These are phyloP conservation scores for Smutsia temminckii DNA, from an alignment of 2,797 vertebrate genomes.

Conservation along the genomic window DNA sequence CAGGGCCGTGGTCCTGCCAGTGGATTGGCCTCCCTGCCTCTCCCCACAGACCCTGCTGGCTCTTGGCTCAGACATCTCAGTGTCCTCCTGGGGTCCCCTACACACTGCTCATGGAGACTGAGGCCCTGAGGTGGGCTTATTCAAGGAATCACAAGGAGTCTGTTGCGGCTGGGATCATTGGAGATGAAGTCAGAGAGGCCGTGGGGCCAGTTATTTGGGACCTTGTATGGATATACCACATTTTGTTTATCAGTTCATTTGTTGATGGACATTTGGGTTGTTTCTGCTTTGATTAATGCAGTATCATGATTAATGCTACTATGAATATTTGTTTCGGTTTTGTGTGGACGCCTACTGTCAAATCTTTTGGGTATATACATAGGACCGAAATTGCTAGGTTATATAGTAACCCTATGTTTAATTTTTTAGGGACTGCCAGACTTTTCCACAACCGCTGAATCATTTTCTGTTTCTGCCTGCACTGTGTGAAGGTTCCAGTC, in stretches of 20 bases:
- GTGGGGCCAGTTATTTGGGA: too few relatives aligned
- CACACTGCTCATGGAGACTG: not conserved
- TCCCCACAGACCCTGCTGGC: not conserved
- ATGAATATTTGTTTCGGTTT: not conserved
- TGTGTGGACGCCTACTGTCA: not conserved
- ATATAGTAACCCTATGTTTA: not conserved
- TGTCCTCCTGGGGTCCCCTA: not conserved
- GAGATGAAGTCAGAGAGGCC: not conserved
- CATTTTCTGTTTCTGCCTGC: not conserved
- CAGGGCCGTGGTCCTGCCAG: not conserved
- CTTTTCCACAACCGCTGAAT: not conserved
- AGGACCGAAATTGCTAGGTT: not conserved
- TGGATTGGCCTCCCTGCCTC: too few relatives aligned
- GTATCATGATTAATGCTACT: not conserved
- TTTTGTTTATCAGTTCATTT: not conserved
- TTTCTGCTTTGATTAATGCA: not conserved
- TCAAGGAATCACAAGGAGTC: not conserved
- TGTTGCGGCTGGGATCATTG: not conserved
- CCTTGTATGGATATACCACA: not conserved
- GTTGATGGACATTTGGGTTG: not conserved
- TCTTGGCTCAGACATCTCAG: not conserved
- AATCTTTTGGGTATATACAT: not conserved
- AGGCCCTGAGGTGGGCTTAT: not conserved
- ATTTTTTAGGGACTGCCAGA: not conserved
- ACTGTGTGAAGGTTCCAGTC: not conserved